These are phyloP conservation scores for Podargus strigoides DNA, from an alignment of 2,797 vertebrate species.

Conservation along the genomic window DNA sequence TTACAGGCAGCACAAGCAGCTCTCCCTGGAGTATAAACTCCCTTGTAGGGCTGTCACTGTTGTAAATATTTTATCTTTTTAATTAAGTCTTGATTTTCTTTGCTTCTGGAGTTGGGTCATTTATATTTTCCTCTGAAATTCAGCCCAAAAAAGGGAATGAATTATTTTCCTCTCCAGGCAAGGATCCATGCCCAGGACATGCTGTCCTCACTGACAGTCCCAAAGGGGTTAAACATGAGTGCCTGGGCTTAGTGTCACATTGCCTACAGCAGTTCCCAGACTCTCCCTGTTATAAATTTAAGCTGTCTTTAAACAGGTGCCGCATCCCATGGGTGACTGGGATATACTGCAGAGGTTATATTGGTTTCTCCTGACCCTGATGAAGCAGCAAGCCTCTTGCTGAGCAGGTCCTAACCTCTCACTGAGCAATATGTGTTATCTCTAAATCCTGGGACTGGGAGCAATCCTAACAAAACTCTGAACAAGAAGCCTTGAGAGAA, in stretches of 20 bases:
- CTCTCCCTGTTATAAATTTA: background rate
- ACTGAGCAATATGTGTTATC: background rate
- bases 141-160: background rate
- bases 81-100: background rate
- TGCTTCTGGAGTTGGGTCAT: background rate
- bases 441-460: background rate
- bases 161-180: background rate
- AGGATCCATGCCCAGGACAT: background rate
- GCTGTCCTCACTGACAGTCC: background rate
- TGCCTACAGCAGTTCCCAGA: background rate
- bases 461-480: background rate
- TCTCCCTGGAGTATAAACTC: background rate
- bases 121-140: background rate
- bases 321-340: background rate
- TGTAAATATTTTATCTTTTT: background rate
- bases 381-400: background rate
- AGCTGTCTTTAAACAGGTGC: background rate
- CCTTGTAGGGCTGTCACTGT: background rate
- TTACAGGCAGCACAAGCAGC: background rate
- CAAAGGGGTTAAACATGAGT: background rate
- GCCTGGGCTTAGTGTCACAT: background rate
- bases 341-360: background rate
- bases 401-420: background rate
- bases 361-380: background rate
- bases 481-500: background rate